Conservation (phyloP, 2,797 vertebrate genomes). For the Halcyon chelicuti region DNA sequence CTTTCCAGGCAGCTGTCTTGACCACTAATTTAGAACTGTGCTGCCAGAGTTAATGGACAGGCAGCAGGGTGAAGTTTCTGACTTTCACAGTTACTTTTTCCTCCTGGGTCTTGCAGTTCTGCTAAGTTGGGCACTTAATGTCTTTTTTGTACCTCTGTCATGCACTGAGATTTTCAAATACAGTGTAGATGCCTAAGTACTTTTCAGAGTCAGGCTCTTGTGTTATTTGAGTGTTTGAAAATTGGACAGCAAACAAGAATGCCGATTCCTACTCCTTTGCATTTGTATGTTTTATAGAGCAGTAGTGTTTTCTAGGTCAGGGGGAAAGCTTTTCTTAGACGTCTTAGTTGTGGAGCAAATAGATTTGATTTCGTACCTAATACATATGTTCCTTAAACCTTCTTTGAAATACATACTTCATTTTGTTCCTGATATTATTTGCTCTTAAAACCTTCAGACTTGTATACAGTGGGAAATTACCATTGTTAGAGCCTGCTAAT, state of each 20-base stretch:
- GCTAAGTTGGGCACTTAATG: neutral
- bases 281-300: neutral
- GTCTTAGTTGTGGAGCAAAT: neutral
- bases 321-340: neutral
- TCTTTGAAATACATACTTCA: neutral
- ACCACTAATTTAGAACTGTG: neutral
- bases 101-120: neutral
- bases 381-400: neutral
- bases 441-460: neutral
- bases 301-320: neutral
- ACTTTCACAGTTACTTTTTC: neutral
- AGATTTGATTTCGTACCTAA: neutral
- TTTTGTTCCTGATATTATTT: neutral
- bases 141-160: neutral
- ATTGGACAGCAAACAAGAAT: neutral
- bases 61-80: neutral
- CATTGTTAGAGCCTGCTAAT: neutral
- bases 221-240: neutral
- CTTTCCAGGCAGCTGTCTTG: neutral
- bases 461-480: neutral
- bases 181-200: neutral
- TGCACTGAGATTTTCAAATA: neutral
- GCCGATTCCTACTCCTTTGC: neutral
- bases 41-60: neutral
- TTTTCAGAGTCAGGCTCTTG: neutral